Percentiles rank a stretch among this genome's conserved stretches.
Conservation (phyloP, 2,113 vertebrate genomes). For the Tragelaphus strepsiceros region DNA sequence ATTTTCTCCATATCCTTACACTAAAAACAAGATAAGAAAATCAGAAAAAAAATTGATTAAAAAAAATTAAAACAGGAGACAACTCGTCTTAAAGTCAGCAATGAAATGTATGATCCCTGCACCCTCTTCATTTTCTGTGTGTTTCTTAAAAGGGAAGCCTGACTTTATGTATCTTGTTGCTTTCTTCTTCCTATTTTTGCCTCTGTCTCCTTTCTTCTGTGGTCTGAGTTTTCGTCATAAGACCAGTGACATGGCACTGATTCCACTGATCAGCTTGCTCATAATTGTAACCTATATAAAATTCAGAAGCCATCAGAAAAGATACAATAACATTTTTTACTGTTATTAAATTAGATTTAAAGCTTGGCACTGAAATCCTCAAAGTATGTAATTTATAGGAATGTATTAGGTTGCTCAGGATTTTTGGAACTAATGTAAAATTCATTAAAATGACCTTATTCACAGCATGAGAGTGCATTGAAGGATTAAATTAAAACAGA, state of each 20-base stretch:
- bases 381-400: background rate
- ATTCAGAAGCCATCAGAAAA: background rate
- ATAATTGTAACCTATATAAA: background rate
- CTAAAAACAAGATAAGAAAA: background rate
- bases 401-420: background rate
- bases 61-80: background rate
- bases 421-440: background rate
- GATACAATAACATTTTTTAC: background rate
- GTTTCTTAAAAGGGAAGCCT: background rate
- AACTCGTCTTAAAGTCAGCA: background rate
- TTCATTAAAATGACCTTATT: constrained; percentile 35
- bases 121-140: background rate
- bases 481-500: constrained; percentile 44
- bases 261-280: background rate
- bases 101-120: background rate
- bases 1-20: background rate
- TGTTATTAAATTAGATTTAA: background rate
- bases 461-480: background rate
- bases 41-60: background rate
- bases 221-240: background rate
- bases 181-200: background rate
- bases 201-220: background rate
- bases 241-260: background rate
- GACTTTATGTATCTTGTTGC: background rate
- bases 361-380: background rate